Evolutionary conservation across 2,888 invertebrate genomes (phyloP).

Genomic region (Coelopa pilipes): DNA sequence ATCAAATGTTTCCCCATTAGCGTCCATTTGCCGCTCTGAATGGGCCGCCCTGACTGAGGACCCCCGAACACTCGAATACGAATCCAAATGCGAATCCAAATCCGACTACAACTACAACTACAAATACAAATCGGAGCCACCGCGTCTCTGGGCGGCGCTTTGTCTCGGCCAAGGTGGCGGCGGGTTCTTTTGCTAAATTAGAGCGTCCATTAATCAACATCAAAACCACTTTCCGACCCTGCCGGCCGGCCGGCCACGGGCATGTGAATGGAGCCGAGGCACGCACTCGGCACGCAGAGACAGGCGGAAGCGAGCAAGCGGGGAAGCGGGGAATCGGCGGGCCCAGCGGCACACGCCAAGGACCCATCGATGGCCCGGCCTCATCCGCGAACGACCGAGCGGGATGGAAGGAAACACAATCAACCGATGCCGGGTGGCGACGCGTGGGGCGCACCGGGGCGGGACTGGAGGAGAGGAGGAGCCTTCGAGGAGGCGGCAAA

Average conservation of each 20-base stretch:
- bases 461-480: not conserved
- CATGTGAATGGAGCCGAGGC: conserved; percentile 45
- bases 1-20: conserved; percentile 31
- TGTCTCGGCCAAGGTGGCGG: conserved; percentile 49
- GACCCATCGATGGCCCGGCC: not conserved
- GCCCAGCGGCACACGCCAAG: conserved; percentile 7
- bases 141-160: not conserved
- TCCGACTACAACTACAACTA: too few species aligned
- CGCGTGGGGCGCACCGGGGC: not conserved
- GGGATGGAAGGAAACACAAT: not conserved
- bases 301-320: not conserved
- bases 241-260: conserved; percentile 18
- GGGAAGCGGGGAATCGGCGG: not conserved
- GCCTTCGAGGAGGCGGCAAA: not conserved
- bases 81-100: not conserved
- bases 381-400: not conserved
- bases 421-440: not conserved
- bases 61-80: not conserved
- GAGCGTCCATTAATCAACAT: conserved; percentile 64
- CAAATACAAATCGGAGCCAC: too few species aligned
- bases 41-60: not conserved
- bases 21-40: conserved; percentile 21
- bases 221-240: conserved; percentile 62
- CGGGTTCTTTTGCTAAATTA: conserved; percentile 60
- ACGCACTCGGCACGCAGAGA: conserved; percentile 43